Evolutionary conservation across 1,140 invertebrate species (phyloP).

Genomic region (Trissolcus basalis): DNA sequence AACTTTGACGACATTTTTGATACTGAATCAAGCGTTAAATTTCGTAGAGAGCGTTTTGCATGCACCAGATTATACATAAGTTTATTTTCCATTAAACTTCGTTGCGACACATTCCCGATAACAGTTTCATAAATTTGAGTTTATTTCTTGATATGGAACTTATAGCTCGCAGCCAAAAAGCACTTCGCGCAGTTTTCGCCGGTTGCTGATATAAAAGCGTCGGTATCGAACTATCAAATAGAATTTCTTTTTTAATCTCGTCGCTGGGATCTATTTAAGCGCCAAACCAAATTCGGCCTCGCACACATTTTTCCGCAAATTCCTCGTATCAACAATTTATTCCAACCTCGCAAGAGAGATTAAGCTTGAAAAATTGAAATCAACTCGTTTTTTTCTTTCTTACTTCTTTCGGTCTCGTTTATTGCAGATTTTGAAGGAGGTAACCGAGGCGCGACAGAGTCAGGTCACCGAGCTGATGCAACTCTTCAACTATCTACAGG

Average conservation of each 20-base stretch:
- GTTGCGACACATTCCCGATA: slow-evolving; percentile 45
- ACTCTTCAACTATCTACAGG: slow-evolving; percentile 81
- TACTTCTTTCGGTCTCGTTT: slow-evolving; percentile 4
- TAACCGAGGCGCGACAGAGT: slow-evolving; percentile 73
- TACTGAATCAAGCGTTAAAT: not conserved
- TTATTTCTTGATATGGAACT: slow-evolving; percentile 45
- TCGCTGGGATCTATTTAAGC: slow-evolving; percentile 24
- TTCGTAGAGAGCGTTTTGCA: slow-evolving; percentile 10
- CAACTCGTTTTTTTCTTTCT: too few relatives aligned
- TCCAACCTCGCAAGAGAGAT: not conserved
- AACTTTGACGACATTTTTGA: too few relatives aligned
- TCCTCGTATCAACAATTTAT: not conserved
- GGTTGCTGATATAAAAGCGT: slow-evolving; percentile 32
- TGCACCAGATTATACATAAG: slow-evolving; percentile 45
- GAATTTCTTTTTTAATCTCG: slow-evolving; percentile 44
- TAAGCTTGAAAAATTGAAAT: too few relatives aligned
- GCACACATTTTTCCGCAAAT: too few relatives aligned
- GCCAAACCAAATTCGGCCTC: slow-evolving; percentile 3
- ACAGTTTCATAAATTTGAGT: slow-evolving; percentile 49
- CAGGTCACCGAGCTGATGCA: slow-evolving; percentile 80
- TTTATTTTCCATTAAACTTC: slow-evolving; percentile 57
- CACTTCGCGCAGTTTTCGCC: slow-evolving; percentile 9
- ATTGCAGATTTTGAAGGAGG: slow-evolving; percentile 70
- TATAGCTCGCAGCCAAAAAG: slow-evolving; percentile 42
- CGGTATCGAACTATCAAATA: slow-evolving; percentile 44